Evolutionary conservation across 1,140 invertebrate species (phyloP).

Genomic region (Spodoptera frugiperda): DNA sequence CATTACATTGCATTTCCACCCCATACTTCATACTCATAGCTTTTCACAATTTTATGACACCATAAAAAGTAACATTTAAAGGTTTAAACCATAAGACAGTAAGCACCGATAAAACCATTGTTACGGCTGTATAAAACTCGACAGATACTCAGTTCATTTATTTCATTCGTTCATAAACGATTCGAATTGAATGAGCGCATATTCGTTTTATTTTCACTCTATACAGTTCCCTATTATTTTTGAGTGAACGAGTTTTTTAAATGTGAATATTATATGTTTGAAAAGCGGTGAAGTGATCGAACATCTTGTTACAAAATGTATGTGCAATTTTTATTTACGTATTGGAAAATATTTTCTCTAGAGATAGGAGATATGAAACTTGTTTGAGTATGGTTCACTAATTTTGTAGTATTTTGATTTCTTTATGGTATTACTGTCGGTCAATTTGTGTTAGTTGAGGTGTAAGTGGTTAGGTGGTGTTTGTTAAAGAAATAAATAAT

Average conservation of each 20-base stretch:
- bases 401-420: too few relatives aligned
- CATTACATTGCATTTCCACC: background rate
- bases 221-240: slow-evolving; percentile 29
- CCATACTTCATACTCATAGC: slow-evolving; percentile 19
- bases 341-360: background rate
- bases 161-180: slow-evolving; percentile 49
- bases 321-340: background rate
- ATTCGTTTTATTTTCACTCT: slow-evolving; percentile 42
- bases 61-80: slow-evolving; percentile 36
- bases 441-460: too few relatives aligned
- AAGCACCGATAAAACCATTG: slow-evolving; percentile 41
- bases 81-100: slow-evolving; percentile 44
- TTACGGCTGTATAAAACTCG: slow-evolving; percentile 42
- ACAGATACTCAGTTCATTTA: slow-evolving; percentile 42
- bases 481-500: too few relatives aligned
- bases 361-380: too few relatives aligned
- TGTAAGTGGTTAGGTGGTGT: too few relatives aligned
- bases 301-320: background rate
- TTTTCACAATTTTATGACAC: slow-evolving; percentile 31
- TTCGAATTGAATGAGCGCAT: slow-evolving; percentile 45
- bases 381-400: too few relatives aligned
- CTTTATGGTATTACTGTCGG: too few relatives aligned
- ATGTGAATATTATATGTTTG: background rate
- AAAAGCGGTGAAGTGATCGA: background rate
- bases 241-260: slow-evolving; percentile 16